Base-by-base conservation (phyloP, 2,888 invertebrate species). In the Pyrocoelia pectoralis region DNA sequence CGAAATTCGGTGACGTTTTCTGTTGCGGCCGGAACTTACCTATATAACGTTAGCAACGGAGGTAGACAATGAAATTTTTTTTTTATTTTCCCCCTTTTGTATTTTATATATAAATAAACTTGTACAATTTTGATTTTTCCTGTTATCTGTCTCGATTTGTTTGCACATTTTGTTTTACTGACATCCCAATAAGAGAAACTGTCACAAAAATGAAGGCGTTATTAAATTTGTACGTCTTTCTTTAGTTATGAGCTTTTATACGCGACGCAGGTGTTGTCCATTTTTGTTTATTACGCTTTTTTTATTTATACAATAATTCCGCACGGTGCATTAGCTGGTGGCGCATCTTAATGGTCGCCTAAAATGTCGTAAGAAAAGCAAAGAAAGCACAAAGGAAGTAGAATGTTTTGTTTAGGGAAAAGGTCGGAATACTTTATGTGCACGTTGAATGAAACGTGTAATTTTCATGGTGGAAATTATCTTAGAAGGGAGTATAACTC, bases 381-480 rank as follows among this genome's bases (percentile, higher is more conserved):
- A 46, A 46, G 46, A 18, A 46, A 46, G 17, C 17, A 46, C 46
- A 46, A 46, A 46, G 46, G 15, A 46, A 17, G 17, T 18, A 10
- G 17, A 46, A 46, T 46, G 46, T 46, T 46, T 46, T 17, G 17
- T 46, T 46, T 46, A 46, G 10, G 13, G 41, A 13, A 46, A 46
- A 46, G 46, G 19, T 46, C 46, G 19, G 46, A 18, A 18, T 46
- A 46, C 46, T 46, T 17, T 46, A 46, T 17, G 46, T 18, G 17
- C 17, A 18, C 17, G 15, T 17, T 46, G 46, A 46, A 46, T 46
- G 46, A 46, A 46, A 46, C 46, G 18, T 18, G 46, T 14, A 41
- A 13, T 41, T 41, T 14, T 13, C 41, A 1, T 14, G 12, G 14
- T 14, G 41, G 14, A 41, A 14, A 41, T 41, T 41, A 14, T 41